Percentiles rank a stretch among this genome's conserved stretches.
Conservation (phyloP, 2,888 invertebrate species). For the Xanthia togata region DNA sequence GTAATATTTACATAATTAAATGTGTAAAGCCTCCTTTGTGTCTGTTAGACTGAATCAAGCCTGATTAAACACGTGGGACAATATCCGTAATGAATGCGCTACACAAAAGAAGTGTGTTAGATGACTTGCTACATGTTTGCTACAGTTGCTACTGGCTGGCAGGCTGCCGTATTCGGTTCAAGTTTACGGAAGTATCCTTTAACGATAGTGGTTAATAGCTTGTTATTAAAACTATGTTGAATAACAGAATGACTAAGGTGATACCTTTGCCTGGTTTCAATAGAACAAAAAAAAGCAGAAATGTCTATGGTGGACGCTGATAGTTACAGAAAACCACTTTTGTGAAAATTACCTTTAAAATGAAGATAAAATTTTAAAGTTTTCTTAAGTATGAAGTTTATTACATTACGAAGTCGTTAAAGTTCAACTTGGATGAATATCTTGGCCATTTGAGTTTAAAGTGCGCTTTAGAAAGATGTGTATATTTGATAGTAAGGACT, state of each 20-base stretch:
- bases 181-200: slow-evolving; percentile 52
- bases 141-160: slow-evolving; percentile 34
- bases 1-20: slow-evolving; percentile 56
- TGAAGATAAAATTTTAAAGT: neutral
- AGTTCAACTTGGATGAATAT: slow-evolving; percentile 51
- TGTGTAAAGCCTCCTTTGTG: slow-evolving; percentile 54
- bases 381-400: slow-evolving; percentile 32
- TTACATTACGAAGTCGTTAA: slow-evolving; percentile 47
- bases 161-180: slow-evolving; percentile 36
- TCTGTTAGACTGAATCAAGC: slow-evolving; percentile 50
- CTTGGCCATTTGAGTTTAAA: slow-evolving; percentile 45
- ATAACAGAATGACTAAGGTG: slow-evolving; percentile 1
- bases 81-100: slow-evolving; percentile 56
- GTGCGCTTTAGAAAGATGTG: slow-evolving; percentile 49
- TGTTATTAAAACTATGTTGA: slow-evolving; percentile 14
- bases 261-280: slow-evolving; percentile 9
- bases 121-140: slow-evolving; percentile 47
- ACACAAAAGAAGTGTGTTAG: slow-evolving; percentile 57
- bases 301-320: slow-evolving; percentile 5
- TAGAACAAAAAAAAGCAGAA: neutral
- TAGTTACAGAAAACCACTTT: slow-evolving; percentile 7
- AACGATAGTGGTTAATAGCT: slow-evolving; percentile 27
- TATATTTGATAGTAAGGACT: slow-evolving; percentile 45
- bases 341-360: neutral
- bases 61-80: slow-evolving; percentile 56